A percentile compares a stretch with the other conserved stretches of the same genome.
Evolutionary conservation across 2,113 vertebrate species (phyloP).

Genomic region (Fulica atra): DNA sequence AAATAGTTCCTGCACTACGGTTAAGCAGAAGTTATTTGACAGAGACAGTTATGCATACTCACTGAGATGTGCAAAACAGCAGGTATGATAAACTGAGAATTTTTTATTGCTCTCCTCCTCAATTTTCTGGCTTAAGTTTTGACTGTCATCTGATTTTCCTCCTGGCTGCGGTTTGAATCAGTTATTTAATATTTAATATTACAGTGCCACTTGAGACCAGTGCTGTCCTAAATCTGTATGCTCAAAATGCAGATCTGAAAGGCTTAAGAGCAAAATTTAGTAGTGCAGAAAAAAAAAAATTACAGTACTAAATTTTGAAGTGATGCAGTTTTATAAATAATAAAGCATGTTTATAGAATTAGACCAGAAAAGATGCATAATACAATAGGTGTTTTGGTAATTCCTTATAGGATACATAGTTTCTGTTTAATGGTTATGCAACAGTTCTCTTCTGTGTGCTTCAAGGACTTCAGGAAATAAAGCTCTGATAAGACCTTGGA

Average conservation of each 20-base stretch:
- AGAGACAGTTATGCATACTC: background rate
- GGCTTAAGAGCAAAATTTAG: conserved; percentile 53
- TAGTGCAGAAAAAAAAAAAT: conserved; percentile 28
- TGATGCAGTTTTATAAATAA: conserved; percentile 52
- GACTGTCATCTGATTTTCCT: conserved; percentile 38
- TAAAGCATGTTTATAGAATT: conserved; percentile 20
- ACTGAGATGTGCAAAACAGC: background rate
- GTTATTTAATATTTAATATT: conserved; percentile 70
- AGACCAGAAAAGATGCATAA: background rate
- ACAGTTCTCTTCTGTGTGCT: background rate
- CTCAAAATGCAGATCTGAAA: conserved; percentile 39
- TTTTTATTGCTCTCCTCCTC: conserved; percentile 23
- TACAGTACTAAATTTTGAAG: conserved; percentile 5
- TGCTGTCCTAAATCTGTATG: conserved; percentile 39
- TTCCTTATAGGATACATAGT: background rate
- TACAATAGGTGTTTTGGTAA: conserved; percentile 32
- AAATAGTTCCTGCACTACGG: background rate
- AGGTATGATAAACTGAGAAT: background rate
- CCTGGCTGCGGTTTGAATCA: conserved; percentile 44
- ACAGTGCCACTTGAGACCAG: conserved; percentile 38
- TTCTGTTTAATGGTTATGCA: conserved; percentile 9
- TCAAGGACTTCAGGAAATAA: background rate
- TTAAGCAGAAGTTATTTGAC: background rate
- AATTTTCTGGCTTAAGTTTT: conserved; percentile 30
- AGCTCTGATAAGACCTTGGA: background rate